phyloP scores from a whole-genome alignment of 2,113 vertebrate species.

The Illadopsis cleaveri region DNA sequence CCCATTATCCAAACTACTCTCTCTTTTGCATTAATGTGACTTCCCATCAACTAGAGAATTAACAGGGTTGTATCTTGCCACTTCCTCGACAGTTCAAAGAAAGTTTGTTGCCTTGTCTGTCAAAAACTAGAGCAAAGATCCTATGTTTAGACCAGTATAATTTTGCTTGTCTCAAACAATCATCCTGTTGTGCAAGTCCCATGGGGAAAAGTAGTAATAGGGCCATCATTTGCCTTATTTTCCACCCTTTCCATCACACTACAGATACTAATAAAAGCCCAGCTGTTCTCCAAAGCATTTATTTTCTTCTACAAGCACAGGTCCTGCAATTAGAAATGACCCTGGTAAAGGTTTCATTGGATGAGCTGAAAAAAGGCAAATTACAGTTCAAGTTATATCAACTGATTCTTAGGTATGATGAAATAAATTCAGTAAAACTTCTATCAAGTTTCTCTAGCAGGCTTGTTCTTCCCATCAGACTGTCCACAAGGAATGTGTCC shows the following conservation, averaged over 20 bases:
- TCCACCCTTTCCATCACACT: not conserved
- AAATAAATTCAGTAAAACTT: slow-evolving; percentile 31
- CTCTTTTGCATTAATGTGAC: not conserved
- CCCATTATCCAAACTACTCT: not conserved
- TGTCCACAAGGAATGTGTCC: not conserved
- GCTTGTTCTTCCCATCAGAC: not conserved
- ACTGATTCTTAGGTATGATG: not conserved
- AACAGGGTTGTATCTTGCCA: not conserved
- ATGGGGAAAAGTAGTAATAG: not conserved
- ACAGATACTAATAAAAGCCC: not conserved
- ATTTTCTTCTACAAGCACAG: not conserved
- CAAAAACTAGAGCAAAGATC: not conserved
- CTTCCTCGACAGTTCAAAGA: not conserved
- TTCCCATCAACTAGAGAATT: not conserved
- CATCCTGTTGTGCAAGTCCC: not conserved
- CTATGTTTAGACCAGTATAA: not conserved
- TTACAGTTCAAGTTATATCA: not conserved
- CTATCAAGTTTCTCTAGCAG: not conserved
- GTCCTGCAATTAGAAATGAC: not conserved
- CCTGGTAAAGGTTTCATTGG: not conserved
- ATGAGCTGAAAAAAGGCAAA: not conserved
- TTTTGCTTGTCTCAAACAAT: not conserved
- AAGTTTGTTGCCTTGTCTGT: not conserved
- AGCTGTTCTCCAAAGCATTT: not conserved
- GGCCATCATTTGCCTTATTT: not conserved